Evolutionary conservation across 2,113 vertebrate genomes (phyloP), one percentile per base, ranked within the genome.

Genomic region (Baryphthengus martii): DNA sequence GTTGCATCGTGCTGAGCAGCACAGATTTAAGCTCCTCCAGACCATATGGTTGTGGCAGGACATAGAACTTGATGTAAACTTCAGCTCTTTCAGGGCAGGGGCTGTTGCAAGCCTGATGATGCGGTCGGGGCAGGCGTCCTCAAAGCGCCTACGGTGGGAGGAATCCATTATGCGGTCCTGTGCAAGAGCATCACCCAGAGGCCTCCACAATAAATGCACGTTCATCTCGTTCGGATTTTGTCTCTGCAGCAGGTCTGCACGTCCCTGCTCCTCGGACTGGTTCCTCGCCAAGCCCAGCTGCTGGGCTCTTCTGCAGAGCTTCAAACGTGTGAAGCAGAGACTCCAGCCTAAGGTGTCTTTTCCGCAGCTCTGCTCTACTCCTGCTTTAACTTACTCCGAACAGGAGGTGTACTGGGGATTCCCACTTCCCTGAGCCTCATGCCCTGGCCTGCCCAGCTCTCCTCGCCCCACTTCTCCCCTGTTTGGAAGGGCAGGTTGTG

Each of bases 171-270:
- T 3, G 56, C 0, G 68, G 26, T 42, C 50, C 92, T 96, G 90
- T 90, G 94, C 72, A 94, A 96, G 88, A 97, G 96, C 96, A 97
- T 73, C 95, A 95, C 95, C 94, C 92, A 94, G 92, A 95, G 94
- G 96, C 82, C n/a, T 80, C 63, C 90, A 18, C 53, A n/a, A 17
- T 62, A 88, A 94, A 23, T 58, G 75, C 95, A 90, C 2, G 39
- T 75, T 67, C 68, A 26, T 1, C 50, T 28, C 9, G 4, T 44
- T 25, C 10, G 6, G 17, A 42, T 13, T 2, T 2, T 14, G 65
- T 17, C 50, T 61, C 66, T 79, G 75, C 74, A n/a, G 49, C 56
- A 58, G 72, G 18, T 3, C 35, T 17, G 9, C 8, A 6, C 66
- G 70, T 52, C 65, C 78, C 71, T n/a, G 35, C 21, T 72, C 40